A percentile compares a stretch with the other conserved stretches of the same genome.
phyloP scores from a whole-genome alignment of 1,140 invertebrate genomes.

The Riptortus pedestris region DNA sequence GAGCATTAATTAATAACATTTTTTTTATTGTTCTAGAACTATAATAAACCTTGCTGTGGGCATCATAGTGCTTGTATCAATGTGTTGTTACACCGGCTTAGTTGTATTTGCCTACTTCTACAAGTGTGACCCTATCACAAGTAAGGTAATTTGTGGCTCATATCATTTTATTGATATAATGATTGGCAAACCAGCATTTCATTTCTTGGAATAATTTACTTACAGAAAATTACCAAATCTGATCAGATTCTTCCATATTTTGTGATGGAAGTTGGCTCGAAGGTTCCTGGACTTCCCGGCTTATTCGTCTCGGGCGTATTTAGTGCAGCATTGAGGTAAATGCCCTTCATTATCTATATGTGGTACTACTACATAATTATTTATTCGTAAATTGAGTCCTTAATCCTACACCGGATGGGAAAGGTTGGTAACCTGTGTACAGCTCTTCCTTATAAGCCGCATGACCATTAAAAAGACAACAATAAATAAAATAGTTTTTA shows the following conservation, averaged over 20 bases:
- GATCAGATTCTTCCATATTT: slow-evolving; percentile 59
- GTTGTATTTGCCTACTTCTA: slow-evolving; percentile 68
- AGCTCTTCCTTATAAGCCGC: no score
- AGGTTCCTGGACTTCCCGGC: slow-evolving; percentile 57
- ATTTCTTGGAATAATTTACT: background rate
- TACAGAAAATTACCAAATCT: slow-evolving; percentile 45
- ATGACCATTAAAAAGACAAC: no score
- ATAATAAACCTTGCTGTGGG: slow-evolving; percentile 38
- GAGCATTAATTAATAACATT: no score
- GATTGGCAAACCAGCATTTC: no score
- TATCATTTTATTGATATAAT: background rate
- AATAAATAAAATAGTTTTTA: no score
- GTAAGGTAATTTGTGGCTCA: slow-evolving; percentile 40
- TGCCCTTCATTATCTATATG: no score
- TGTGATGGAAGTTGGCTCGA: slow-evolving; percentile 58
- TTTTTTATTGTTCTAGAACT: slow-evolving; percentile 35
- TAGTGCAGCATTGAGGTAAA: slow-evolving; percentile 56
- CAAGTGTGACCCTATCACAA: slow-evolving; percentile 61
- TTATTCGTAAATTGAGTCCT: no score
- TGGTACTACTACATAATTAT: no score
- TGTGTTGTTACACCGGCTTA: slow-evolving; percentile 60
- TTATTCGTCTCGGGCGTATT: slow-evolving; percentile 67
- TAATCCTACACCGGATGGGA: no score
- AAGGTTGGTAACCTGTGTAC: no score
- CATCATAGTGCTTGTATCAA: slow-evolving; percentile 37